Conservation (phyloP, 1,140 invertebrate genomes). For the Achroia grisella region DNA sequence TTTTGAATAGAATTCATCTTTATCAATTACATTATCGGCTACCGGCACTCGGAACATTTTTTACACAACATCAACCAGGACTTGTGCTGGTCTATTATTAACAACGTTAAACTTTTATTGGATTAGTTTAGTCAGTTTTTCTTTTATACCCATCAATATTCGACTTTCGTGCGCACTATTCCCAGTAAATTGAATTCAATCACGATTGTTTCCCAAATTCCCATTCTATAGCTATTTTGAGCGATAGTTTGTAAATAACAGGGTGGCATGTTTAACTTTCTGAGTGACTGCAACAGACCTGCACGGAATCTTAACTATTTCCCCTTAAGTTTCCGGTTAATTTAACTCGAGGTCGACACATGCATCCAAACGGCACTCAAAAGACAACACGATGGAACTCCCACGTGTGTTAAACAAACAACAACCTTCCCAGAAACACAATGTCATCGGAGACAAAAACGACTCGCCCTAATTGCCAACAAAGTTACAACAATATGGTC, state of each 20-base stretch:
- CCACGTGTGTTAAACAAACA: slow-evolving; percentile 40
- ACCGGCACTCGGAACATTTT: slow-evolving; percentile 26
- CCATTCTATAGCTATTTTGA: not conserved
- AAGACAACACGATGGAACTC: slow-evolving; percentile 26
- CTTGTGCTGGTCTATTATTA: too few relatives aligned
- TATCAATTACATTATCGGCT: slow-evolving; percentile 47
- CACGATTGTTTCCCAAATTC: not conserved
- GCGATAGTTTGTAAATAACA: slow-evolving; percentile 2
- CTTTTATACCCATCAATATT: too few relatives aligned
- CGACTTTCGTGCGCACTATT: too few relatives aligned
- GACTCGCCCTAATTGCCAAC: slow-evolving; percentile 28
- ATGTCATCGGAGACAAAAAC: slow-evolving; percentile 40
- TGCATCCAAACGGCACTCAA: slow-evolving; percentile 25
- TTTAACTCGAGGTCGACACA: slow-evolving; percentile 44
- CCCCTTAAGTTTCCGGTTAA: slow-evolving; percentile 55
- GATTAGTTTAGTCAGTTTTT: slow-evolving; percentile 5
- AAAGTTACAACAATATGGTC: slow-evolving; percentile 12
- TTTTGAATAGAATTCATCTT: slow-evolving; percentile 43
- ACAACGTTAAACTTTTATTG: too few relatives aligned
- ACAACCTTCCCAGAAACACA: slow-evolving; percentile 34
- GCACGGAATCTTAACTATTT: slow-evolving; percentile 51
- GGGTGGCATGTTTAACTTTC: slow-evolving; percentile 27
- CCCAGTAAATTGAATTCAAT: too few relatives aligned
- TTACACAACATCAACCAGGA: not conserved
- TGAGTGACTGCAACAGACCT: slow-evolving; percentile 29